Base-by-base conservation (phyloP, 2,888 invertebrate genomes). In the Drosophila siamana region DNA sequence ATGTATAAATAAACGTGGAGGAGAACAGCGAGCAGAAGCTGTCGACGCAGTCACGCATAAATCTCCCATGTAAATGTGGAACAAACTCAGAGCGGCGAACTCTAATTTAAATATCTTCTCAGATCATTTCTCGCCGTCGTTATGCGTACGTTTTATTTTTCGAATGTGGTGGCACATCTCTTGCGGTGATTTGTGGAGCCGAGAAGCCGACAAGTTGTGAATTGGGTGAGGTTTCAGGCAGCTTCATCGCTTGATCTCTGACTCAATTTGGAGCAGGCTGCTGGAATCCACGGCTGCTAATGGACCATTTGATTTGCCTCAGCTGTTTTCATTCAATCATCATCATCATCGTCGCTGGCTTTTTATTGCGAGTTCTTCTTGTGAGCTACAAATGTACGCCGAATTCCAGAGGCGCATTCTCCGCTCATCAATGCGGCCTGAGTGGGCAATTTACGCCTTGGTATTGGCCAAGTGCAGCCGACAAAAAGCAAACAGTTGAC, bases 31-130 rank as follows among this genome's bases (percentile, higher is more conserved):
- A 33, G 28, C 40, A 47, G 52, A 52, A 28, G 48, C 56, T 48
- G 63, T 43, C 47, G 48, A 43, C 66, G 66, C 64, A 43, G 68
- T 69, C 86, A 82, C 80, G 86, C 83, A 83, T 83, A 86, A 83
- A 83, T 83, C 78, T 83, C 78, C 70, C 86, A 72, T 80, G 86
- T 76, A 74, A 86, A 83, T 83, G 83, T 86, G 83, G 86, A 67
- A 80, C 83, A 83, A 80, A 74, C 64, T 75, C n/a, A 44, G 24
- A 52, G 16, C 28, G 28, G 9, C 51, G 9, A 54, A 51, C 47
- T 55, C 33, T 38, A 43, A 62, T 73, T 75, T 55, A 61, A 69
- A 61, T 50, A 50, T 52, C 16, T 44, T 65, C 63, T 56, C 48
- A 38, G 56, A 47, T 51, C 61, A 54, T 70, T 68, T 65, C 54